A percentile compares a stretch with the other conserved stretches of the same genome.
phyloP scores from a whole-genome alignment of 1,140 invertebrate species.

The Sogatella furcifera region DNA sequence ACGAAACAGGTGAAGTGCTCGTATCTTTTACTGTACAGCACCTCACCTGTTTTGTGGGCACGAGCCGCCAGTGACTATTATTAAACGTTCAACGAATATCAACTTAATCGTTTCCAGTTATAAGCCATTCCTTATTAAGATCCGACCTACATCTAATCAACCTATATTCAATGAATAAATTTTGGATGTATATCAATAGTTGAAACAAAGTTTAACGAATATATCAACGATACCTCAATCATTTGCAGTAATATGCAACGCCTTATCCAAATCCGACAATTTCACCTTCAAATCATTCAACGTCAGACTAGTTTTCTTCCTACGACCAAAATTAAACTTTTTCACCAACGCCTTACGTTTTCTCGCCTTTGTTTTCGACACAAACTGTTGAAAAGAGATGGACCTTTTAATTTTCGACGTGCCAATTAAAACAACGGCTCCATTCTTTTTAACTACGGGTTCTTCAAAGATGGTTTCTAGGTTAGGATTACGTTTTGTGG shows the following conservation, averaged over 20 bases:
- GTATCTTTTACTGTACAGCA: too few relatives aligned
- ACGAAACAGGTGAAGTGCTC: too few relatives aligned
- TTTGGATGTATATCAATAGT: too few relatives aligned
- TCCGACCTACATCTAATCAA: too few relatives aligned
- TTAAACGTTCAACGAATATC: too few relatives aligned
- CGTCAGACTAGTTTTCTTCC: background rate
- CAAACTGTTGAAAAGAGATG: background rate
- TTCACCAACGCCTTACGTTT: background rate
- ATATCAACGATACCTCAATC: too few relatives aligned
- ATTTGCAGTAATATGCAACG: background rate
- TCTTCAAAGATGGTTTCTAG: background rate
- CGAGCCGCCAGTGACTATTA: too few relatives aligned
- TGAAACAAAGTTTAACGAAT: too few relatives aligned
- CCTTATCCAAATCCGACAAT: background rate
- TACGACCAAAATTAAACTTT: background rate
- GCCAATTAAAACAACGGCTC: background rate
- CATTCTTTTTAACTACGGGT: background rate
- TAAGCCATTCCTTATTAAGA: too few relatives aligned
- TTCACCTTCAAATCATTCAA: background rate
- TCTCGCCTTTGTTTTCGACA: background rate
- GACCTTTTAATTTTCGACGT: background rate
- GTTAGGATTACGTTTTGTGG: background rate
- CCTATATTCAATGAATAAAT: too few relatives aligned
- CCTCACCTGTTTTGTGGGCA: too few relatives aligned
- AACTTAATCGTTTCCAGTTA: too few relatives aligned